Evolutionary conservation across 2,113 vertebrate genomes (phyloP).

Genomic region (Hyaena hyaena): DNA sequence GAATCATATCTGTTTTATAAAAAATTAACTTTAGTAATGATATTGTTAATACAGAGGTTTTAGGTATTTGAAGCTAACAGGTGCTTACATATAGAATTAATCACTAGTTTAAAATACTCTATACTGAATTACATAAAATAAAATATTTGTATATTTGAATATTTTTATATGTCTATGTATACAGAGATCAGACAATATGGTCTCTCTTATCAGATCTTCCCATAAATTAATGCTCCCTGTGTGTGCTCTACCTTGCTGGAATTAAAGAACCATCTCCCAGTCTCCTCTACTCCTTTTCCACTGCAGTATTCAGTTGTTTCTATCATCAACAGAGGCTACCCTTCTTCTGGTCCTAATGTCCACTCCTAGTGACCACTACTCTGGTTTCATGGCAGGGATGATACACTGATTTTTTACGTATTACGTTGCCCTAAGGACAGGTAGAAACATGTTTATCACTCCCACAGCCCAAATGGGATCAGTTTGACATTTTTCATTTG

Average conservation of each 20-base stretch:
- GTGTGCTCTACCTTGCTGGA: background rate
- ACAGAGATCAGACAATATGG: background rate
- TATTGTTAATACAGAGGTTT: background rate
- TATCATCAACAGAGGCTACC: background rate
- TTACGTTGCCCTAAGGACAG: background rate
- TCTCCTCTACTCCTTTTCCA: background rate
- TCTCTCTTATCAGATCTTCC: background rate
- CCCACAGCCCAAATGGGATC: background rate
- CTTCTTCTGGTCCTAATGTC: background rate
- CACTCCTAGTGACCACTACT: background rate
- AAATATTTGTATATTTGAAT: background rate
- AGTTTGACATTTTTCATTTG: conserved; percentile 51
- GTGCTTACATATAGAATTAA: background rate
- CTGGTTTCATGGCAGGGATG: background rate
- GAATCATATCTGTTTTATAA: background rate
- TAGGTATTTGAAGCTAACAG: background rate
- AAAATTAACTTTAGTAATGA: conserved; percentile 13
- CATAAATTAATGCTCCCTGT: background rate
- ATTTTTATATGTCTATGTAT: background rate
- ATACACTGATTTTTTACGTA: background rate
- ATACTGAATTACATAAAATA: background rate
- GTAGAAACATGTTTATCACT: background rate
- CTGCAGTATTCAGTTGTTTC: background rate
- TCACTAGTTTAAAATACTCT: background rate
- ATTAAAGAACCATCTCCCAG: background rate